A percentile compares a stretch with the other conserved stretches of the same genome.
These are phyloP conservation scores for Sebastes goodei DNA, from an alignment of 2,797 vertebrate species.

Conservation along the genomic window DNA sequence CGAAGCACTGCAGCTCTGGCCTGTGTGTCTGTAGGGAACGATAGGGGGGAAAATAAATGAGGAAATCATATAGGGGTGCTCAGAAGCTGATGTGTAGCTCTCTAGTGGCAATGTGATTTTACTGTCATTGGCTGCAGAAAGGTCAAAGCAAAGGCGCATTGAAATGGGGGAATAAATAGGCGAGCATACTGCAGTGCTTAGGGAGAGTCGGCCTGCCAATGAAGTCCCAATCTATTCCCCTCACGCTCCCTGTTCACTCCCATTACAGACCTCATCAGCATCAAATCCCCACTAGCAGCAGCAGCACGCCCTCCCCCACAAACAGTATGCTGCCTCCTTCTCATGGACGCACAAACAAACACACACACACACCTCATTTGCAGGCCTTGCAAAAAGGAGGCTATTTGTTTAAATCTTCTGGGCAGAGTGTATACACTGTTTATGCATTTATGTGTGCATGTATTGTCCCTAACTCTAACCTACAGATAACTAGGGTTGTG, in stretches of 20 bases:
- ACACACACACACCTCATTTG: slow-evolving; percentile 47
- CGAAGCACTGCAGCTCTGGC: slow-evolving; percentile 10
- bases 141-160: slow-evolving; percentile 75
- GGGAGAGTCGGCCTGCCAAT: slow-evolving; percentile 67
- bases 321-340: slow-evolving; percentile 49
- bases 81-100: slow-evolving; percentile 56
- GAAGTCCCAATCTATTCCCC: slow-evolving; percentile 79
- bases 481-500: background rate
- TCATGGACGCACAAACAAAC: slow-evolving; percentile 39
- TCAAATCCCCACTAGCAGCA: slow-evolving; percentile 74
- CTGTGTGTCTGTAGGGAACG: slow-evolving; percentile 31
- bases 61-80: slow-evolving; percentile 61
- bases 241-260: slow-evolving; percentile 75
- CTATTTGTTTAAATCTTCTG: slow-evolving; percentile 62
- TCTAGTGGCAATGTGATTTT: slow-evolving; percentile 65
- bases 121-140: slow-evolving; percentile 77
- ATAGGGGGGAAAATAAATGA: slow-evolving; percentile 59
- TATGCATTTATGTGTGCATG: slow-evolving; percentile 7
- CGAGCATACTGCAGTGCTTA: slow-evolving; percentile 56
- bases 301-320: slow-evolving; percentile 60
- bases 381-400: slow-evolving; percentile 42
- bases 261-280: slow-evolving; percentile 82
- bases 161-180: slow-evolving; percentile 74
- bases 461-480: background rate
- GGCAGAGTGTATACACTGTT: background rate